Conservation (phyloP, 2,113 vertebrate species). For the Grallaria varia region DNA sequence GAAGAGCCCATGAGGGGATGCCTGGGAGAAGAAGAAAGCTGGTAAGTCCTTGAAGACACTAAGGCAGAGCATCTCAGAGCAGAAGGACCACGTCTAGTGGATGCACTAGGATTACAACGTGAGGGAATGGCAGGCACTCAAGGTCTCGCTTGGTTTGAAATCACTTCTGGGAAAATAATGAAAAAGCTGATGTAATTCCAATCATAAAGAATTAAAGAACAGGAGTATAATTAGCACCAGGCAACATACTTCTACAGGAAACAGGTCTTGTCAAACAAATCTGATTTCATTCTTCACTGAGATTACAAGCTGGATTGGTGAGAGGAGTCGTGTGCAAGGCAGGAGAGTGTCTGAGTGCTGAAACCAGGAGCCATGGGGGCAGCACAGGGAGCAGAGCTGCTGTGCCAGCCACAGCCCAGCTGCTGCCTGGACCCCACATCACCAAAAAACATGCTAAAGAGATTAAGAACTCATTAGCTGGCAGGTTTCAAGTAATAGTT, state of each 20-base stretch:
- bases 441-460: neutral
- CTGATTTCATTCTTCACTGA: slow-evolving; percentile 59
- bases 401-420: neutral
- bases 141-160: slow-evolving; percentile 23
- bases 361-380: neutral
- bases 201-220: slow-evolving; percentile 63
- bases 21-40: neutral
- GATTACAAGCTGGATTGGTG: slow-evolving; percentile 40
- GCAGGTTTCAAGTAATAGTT: neutral
- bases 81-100: neutral
- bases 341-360: neutral
- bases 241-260: slow-evolving; percentile 47
- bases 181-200: slow-evolving; percentile 36
- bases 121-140: neutral
- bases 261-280: slow-evolving; percentile 59
- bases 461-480: neutral
- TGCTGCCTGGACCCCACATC: neutral
- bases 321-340: neutral
- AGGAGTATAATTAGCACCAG: slow-evolving; percentile 56
- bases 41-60: neutral
- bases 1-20: neutral
- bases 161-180: slow-evolving; percentile 41
- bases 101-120: neutral
- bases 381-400: neutral
- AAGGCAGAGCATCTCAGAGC: neutral